Percentiles rank a stretch among this genome's conserved stretches.
Evolutionary conservation across 2,113 vertebrate species (phyloP).

Genomic region (Proterorhinus semilunaris): DNA sequence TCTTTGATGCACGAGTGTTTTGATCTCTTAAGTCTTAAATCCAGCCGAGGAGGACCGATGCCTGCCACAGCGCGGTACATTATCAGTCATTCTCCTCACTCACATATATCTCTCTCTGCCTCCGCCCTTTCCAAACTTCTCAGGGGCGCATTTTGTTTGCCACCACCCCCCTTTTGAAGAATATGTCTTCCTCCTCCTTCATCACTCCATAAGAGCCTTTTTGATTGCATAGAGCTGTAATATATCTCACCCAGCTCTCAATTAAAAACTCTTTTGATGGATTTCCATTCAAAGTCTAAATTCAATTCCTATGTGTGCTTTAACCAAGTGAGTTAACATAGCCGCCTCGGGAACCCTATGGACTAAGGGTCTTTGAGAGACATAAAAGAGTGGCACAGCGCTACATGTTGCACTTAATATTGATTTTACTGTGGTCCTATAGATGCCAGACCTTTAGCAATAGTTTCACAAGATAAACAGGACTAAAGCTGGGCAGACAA

Average conservation of each 20-base stretch:
- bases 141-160: constrained; percentile 30
- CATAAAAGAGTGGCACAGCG: neutral
- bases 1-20: constrained; percentile 63
- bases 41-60: constrained; percentile 46
- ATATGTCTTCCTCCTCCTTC: constrained; percentile 42
- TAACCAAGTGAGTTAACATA: constrained; percentile 10
- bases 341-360: neutral
- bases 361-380: neutral
- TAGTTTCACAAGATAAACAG: neutral
- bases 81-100: constrained; percentile 52
- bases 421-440: neutral
- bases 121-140: neutral
- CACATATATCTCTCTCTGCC: constrained; percentile 37
- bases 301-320: constrained; percentile 21
- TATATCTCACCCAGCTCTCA: constrained; percentile 25
- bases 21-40: constrained; percentile 68
- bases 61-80: constrained; percentile 41
- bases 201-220: constrained; percentile 52
- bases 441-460: neutral
- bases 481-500: neutral
- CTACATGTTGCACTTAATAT: neutral
- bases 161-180: constrained; percentile 34
- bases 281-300: constrained; percentile 34
- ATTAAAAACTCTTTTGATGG: constrained; percentile 38
- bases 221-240: constrained; percentile 30